Conservation (phyloP, 2,888 invertebrate genomes). For the Caenorhabditis panamensis region DNA sequence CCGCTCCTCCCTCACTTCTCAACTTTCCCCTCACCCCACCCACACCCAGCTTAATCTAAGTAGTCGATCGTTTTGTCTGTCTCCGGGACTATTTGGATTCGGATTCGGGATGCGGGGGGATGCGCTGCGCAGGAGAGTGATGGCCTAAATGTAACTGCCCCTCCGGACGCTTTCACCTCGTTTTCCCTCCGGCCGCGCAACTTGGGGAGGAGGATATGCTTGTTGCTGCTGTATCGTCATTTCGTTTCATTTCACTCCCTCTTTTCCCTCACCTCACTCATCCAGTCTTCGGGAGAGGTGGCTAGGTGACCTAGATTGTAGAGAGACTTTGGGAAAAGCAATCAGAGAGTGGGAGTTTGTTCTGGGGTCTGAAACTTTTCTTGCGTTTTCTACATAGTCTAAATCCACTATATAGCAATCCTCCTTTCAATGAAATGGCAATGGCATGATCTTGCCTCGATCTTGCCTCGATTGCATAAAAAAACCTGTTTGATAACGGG, state of each 20-base stretch:
- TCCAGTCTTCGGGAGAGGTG: constrained; percentile 19
- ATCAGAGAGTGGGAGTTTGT: too few species aligned
- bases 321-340: too few species aligned
- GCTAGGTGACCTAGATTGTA: constrained; percentile 39
- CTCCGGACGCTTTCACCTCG: constrained; percentile 8
- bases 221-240: constrained; percentile 54
- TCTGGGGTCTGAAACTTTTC: too few species aligned
- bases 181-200: constrained; percentile 23
- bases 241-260: constrained; percentile 39
- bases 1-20: too few species aligned
- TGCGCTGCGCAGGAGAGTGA: constrained; percentile 12
- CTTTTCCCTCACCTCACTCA: constrained; percentile 14
- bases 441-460: constrained; percentile 45
- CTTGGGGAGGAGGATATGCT: constrained; percentile 35
- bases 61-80: constrained; percentile 43
- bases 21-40: not conserved
- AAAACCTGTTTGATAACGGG: constrained; percentile 56
- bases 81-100: constrained; percentile 38
- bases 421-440: too few species aligned
- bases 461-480: constrained; percentile 14
- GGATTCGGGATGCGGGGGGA: constrained; percentile 40
- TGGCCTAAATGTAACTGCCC: constrained; percentile 60
- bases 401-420: too few species aligned
- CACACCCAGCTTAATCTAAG: constrained; percentile 46
- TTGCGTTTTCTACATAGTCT: not conserved